Evolutionary conservation across 2,888 invertebrate genomes (phyloP).

Genomic region (Cybosia mesomella): DNA sequence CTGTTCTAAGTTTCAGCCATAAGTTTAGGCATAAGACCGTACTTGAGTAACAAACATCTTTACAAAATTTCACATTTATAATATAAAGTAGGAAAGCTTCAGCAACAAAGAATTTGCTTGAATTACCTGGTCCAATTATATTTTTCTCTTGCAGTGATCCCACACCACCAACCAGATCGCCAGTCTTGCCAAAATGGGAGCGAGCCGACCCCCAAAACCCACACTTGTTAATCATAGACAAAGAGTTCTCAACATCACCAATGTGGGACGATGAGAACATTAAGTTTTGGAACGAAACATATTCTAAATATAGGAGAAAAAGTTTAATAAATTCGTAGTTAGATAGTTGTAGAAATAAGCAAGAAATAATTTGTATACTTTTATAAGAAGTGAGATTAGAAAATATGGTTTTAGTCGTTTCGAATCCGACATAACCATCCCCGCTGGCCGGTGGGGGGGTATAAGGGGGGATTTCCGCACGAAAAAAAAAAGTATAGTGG

Average conservation of each 20-base stretch:
- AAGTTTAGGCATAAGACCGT: too few relatives aligned
- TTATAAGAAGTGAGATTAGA: not conserved
- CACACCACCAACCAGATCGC: conserved; percentile 55
- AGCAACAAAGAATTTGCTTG: not conserved
- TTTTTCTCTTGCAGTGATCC: conserved; percentile 66
- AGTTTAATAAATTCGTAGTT: not conserved
- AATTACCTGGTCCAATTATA: not conserved
- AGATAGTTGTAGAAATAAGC: not conserved
- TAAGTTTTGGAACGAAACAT: conserved; percentile 72
- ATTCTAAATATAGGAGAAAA: conserved; percentile 73
- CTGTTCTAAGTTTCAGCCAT: too few relatives aligned
- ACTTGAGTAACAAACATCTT: too few relatives aligned
- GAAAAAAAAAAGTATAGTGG: too few relatives aligned
- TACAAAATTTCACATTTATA: too few relatives aligned
- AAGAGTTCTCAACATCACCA: conserved; percentile 57
- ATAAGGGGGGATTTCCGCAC: too few relatives aligned
- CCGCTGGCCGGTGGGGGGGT: too few relatives aligned
- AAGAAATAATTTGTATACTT: not conserved
- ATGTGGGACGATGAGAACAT: conserved; percentile 68
- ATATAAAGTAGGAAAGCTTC: too few relatives aligned
- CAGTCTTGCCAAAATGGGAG: conserved; percentile 63
- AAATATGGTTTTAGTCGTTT: too few relatives aligned
- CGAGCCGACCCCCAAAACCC: conserved; percentile 57
- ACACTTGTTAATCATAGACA: conserved; percentile 65
- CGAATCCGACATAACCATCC: too few relatives aligned